Base-by-base conservation (phyloP, 2,797 vertebrate species). In the Ataeniobius toweri region DNA sequence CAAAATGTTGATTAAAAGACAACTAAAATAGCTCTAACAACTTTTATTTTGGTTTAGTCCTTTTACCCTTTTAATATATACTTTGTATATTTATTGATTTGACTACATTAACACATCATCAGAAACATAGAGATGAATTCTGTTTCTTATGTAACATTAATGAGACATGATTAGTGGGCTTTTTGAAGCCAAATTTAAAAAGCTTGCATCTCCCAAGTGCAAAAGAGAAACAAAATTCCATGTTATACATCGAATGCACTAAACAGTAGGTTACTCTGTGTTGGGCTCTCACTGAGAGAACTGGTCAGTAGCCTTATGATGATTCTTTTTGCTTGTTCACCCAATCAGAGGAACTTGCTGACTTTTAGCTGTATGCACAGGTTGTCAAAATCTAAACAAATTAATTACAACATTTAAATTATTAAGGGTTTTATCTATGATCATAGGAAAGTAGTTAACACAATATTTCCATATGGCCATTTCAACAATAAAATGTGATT, bases 1-100 rank as follows among this genome's bases (percentile, higher is more conserved):
- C 67, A 79, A 48, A 88, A 80, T 75, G 78, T 26, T 72, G 46
- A 85, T 82, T 63, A 80, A 79, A 24, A 59, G 26, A 53, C 74
- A 76, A 61, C 2, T 56, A 18, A 80, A 83, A 59, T 83, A 41
- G 56, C 41, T 39, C 71, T 69, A 69, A 22, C 44, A 48, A 7
- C 56, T 26, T 51, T 71, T 59, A 59, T 61, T 24, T 72, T 3
- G 68, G 44, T 70, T 58, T 48, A 24, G 24, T 31, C 26, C 48
- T 0, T 76, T 22, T 44, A n/a, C 26, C 5, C 5, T 39, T 70
- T 28, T 58, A 51, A 41, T 78, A 41, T 46, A n/a, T 67, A 26
- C 50, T 67, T 71, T 44, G 28, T 71, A 72, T 75, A 61, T 16
- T 24, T 75, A 51, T 46, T 46, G 67, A 69, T 26, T 69, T 14